Evolutionary conservation across 1,140 invertebrate species (phyloP), one percentile per base, ranked within the genome.

Genomic region (Aphaenogaster floridana): DNA sequence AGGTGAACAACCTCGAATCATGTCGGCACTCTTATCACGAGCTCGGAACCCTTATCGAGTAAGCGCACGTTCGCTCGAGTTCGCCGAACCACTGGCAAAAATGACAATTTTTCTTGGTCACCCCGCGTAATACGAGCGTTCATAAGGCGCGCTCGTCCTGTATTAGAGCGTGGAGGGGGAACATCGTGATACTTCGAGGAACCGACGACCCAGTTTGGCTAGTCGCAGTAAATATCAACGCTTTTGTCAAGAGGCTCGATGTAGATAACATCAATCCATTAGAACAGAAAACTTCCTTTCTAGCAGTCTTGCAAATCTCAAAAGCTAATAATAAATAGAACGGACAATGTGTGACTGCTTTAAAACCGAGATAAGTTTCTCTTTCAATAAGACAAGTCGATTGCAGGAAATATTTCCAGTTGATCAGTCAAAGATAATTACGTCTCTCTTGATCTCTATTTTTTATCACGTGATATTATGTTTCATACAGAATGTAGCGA

Each of bases 1-100:
- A 94, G 92, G 95, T 95, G 94, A 95, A 95, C 91, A 94, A 95
- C 94, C 95, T 93, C 94, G 85, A 95, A 95, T 88, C 88, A 91
- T 94, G 95, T 94, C 95, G 92, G 88, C 87, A 91, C 90, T 93
- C 92, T 95, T 95, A 95, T 95, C 93, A 85, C 80, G 87, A 91
- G 88, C 79, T 90, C 91, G 92, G 90, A 84, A 92, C 89, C 91
- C 94, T 95, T 95, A 95, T 95, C 95, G 92, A 90, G 63, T 85
- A 54, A 77, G 61, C 88, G 90, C 89, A 86, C 72, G 87, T 92
- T 74, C 42, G 89, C 83, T 77, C 52, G 79, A 90, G 81, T 91
- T 90, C 90, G 89, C 86, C 87, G 87, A 91, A 91, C 89, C 79
- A 61, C 64, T 61, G 21, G 59, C 48, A 79, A 86, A 86, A 79